These are phyloP conservation scores for Athalia circularis DNA, from an alignment of 2,888 invertebrate genomes.

Conservation along the genomic window DNA sequence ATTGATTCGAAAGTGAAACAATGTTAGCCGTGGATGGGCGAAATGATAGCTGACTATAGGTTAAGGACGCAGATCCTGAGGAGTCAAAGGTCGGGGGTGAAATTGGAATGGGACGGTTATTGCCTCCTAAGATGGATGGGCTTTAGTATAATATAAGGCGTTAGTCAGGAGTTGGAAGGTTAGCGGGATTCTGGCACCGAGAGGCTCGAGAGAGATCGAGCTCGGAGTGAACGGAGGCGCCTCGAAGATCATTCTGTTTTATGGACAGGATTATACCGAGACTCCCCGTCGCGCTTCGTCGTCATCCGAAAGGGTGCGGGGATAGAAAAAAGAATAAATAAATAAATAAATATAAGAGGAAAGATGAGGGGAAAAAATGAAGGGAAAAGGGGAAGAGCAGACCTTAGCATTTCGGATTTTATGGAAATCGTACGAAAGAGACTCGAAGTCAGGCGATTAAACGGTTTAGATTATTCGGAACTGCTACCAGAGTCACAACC, in stretches of 20 bases:
- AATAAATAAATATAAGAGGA: not conserved
- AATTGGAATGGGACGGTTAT: conserved; percentile 43
- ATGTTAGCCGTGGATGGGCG: conserved; percentile 59
- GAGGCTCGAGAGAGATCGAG: not conserved
- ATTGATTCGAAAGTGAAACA: conserved; percentile 9
- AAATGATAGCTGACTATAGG: conserved; percentile 50
- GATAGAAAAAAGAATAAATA: no score
- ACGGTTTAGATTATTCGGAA: conserved; percentile 38
- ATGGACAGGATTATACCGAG: conserved; percentile 48
- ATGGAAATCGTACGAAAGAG: conserved; percentile 40
- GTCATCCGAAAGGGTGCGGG: no score
- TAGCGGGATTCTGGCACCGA: conserved; percentile 41
- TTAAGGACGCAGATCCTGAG: conserved; percentile 33
- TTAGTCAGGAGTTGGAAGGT: conserved; percentile 50
- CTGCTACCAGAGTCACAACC: not conserved
- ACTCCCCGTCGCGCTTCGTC: not conserved
- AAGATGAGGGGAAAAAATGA: not conserved
- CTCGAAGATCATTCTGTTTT: conserved; percentile 48
- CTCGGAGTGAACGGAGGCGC: not conserved
- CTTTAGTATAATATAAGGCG: conserved; percentile 49
- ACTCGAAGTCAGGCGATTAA: conserved; percentile 40
- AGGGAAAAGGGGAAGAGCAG: not conserved
- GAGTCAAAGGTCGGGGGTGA: conserved; percentile 22
- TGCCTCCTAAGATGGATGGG: conserved; percentile 57
- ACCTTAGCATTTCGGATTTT: conserved; percentile 42